These are phyloP conservation scores for Leptinotarsa tumamoca DNA, from an alignment of 2,888 invertebrate genomes.

Conservation along the genomic window DNA sequence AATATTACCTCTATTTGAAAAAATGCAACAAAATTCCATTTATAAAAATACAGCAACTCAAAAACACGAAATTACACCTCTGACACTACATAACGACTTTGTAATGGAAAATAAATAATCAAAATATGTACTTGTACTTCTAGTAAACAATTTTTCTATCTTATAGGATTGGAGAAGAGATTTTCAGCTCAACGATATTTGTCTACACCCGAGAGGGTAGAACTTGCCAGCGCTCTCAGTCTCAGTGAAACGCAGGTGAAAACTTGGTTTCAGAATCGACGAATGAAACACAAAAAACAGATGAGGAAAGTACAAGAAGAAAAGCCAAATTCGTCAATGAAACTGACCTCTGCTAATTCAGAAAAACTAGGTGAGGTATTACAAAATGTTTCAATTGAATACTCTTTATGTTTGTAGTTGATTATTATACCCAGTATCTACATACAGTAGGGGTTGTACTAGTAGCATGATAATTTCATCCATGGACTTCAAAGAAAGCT, in stretches of 20 bases:
- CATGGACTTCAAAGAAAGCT: too few relatives aligned
- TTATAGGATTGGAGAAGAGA: slow-evolving; percentile 87
- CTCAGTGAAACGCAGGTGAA: slow-evolving; percentile 95
- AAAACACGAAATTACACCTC: too few relatives aligned
- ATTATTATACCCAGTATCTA: too few relatives aligned
- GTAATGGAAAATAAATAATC: too few relatives aligned
- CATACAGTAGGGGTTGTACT: too few relatives aligned
- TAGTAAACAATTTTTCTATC: not conserved
- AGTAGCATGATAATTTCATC: too few relatives aligned
- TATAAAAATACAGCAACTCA: too few relatives aligned
- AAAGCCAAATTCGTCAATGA: slow-evolving; percentile 52
- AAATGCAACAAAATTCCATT: too few relatives aligned
- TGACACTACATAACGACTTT: too few relatives aligned
- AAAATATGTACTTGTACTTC: too few relatives aligned
- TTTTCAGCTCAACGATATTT: slow-evolving; percentile 96
- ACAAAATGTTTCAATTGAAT: not conserved
- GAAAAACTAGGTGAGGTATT: slow-evolving; percentile 43
- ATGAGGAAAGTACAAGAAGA: slow-evolving; percentile 77
- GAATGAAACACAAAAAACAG: slow-evolving; percentile 97
- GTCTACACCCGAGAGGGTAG: slow-evolving; percentile 95
- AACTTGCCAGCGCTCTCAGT: slow-evolving; percentile 91
- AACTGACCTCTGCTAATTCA: slow-evolving; percentile 34
- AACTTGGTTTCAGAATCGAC: slow-evolving; percentile 97
- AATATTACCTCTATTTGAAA: too few relatives aligned
- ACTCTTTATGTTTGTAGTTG: too few relatives aligned